Evolutionary conservation across 2,888 invertebrate genomes (phyloP), one percentile per base, ranked within the genome.

Genomic region (Dryobotodes eremita): DNA sequence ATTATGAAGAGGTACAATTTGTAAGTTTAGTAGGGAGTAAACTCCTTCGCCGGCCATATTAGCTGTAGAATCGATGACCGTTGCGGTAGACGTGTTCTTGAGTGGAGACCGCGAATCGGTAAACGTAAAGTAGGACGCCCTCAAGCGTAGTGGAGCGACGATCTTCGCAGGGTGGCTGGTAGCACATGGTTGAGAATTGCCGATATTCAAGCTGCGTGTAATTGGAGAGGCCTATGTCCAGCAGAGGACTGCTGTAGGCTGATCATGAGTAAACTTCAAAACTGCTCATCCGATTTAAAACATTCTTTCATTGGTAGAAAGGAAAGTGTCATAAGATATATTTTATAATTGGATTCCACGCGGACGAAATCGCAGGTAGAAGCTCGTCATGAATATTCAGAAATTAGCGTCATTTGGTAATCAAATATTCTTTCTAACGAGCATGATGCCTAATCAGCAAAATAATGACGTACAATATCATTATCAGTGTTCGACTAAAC

Each of bases 401-500:
- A 20, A 26, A 48, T 26, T 20, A 50, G 1, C 26, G 26, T 13
- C 17, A 26, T 20, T 69, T 53, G 1, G 10, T 36, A 70, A n/a
- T 36, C 23, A 6, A 36, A 55, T n/a, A 20, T 57, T 7, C 0
- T 7, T 17, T 36, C 11, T 46, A 11, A 11, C 59, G 17, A 36
- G 31, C 2, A 5, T 6, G 1, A 3, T 17, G 10, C 8, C 46
- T 71, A 50, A 46, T 59, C n/a, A 53, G 53, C 15, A 17, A 83
- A 66, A 76, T n/a, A 66, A 36, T 26, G 1, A 55, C 59, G 55
- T 6, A 83, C 13, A 26, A 75, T 36, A 10, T 13, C 13, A 69
- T 57, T 64, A 78, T 83, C 50, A 69, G 62, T 48, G 11, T 59
- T 46, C 15, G 31, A 62, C 31, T 26, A 31, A 68, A 50, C 2